Conservation (phyloP, 2,797 vertebrate genomes). For the Fringilla coelebs region DNA sequence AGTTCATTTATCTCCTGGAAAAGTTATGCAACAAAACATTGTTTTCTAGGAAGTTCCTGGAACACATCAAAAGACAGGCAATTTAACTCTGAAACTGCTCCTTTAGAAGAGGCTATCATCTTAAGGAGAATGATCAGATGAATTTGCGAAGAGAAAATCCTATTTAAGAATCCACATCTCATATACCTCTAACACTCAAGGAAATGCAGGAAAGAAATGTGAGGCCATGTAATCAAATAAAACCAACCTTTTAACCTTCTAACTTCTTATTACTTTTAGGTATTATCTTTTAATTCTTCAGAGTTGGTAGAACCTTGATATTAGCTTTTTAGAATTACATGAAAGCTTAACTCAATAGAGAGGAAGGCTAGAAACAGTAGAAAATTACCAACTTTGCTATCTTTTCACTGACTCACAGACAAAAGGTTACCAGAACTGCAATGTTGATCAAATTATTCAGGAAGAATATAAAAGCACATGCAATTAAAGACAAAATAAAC, state of each 20-base stretch:
- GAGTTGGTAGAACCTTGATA: background rate
- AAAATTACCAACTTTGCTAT: background rate
- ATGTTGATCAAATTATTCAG: background rate
- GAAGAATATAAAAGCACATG: background rate
- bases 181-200: background rate
- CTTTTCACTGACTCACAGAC: background rate
- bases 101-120: background rate
- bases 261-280: background rate
- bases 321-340: background rate
- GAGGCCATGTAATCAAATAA: background rate
- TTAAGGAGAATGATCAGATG: background rate
- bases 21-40: background rate
- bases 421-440: background rate
- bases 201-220: background rate
- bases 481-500: background rate
- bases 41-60: background rate
- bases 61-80: background rate
- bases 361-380: background rate
- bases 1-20: background rate
- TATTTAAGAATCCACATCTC: background rate
- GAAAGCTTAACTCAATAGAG: background rate
- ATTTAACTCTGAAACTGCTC: background rate
- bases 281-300: background rate
- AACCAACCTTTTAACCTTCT: background rate
- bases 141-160: background rate